Evolutionary conservation across 2,113 vertebrate species (phyloP), one percentile per base, ranked within the genome.

Genomic region (Osmerus eperlanus): DNA sequence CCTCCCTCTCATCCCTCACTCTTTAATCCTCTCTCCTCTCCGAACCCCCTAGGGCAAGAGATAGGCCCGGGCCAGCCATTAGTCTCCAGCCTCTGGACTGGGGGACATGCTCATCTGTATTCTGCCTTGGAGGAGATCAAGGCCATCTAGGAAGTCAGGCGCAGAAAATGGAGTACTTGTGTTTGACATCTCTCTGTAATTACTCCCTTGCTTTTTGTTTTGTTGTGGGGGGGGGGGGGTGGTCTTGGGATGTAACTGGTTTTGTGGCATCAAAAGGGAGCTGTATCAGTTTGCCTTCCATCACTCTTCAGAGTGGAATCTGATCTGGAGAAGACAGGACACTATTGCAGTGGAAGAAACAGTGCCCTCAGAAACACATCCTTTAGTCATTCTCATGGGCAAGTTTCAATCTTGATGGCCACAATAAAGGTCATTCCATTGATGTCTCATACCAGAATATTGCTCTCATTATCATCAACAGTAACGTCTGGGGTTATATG

Each of bases 1-100:
- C 65, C n/a, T 64, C 55, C 52, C 85, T 76, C 76, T 84, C 87
- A 85, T 87, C 84, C 75, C 77, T 87, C 80, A 72, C 81, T 58
- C 70, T 70, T 71, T 89, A 88, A 91, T 91, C 88, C 85, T 76
- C 79, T 78, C 70, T 74, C 75, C 69, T 78, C 67, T 53, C 73
- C 7, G 15, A 73, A 60, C 67, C 72, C 77, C 79, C 51, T 2
- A 55, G 78, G 78, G 77, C 65, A 65, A 81, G 36, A 2, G 73
- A 86, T 78, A 88, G 87, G 73, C 78, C 79, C 56, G 5, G 67
- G 65, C 74, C 74, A 72, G 68, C 73, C 67, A 87, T 86, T 87
- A 84, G 66, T 87, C 85, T 85, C 70, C 41, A 52, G 59, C 68
- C 52, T 56, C 51, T 1, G 13, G 80, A 66, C 83, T 75, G 28